A percentile compares a stretch with the other conserved stretches of the same genome.
Evolutionary conservation across 2,797 vertebrate species (phyloP).

Genomic region (Diplodus puntazzo): DNA sequence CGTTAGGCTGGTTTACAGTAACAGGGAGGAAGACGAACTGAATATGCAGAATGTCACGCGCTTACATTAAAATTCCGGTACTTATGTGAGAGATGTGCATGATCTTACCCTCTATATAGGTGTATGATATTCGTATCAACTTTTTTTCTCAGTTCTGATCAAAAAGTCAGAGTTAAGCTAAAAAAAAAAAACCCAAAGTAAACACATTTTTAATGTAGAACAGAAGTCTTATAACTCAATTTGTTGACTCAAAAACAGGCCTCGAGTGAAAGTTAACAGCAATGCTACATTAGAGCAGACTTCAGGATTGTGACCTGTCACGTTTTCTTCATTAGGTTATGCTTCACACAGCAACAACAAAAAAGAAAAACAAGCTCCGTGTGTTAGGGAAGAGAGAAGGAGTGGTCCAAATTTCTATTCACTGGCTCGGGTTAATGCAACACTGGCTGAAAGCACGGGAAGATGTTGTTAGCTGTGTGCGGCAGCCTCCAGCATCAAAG

Average conservation of each 20-base stretch:
- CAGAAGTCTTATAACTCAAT: neutral
- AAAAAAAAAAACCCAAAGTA: too few species aligned
- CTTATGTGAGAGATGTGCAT: neutral
- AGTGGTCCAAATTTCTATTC: conserved; percentile 56
- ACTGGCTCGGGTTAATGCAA: conserved; percentile 49
- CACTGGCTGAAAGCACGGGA: conserved; percentile 47
- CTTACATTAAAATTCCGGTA: neutral
- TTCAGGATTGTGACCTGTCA: conserved; percentile 16
- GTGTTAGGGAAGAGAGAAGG: conserved; percentile 41
- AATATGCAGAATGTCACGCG: conserved; percentile 16
- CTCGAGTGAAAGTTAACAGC: neutral
- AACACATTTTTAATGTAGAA: too few species aligned
- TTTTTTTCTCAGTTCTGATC: neutral
- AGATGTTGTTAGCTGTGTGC: conserved; percentile 40
- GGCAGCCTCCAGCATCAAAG: conserved; percentile 44
- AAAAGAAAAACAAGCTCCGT: conserved; percentile 33
- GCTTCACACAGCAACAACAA: conserved; percentile 7
- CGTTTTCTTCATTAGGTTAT: conserved; percentile 21
- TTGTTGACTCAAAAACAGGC: conserved; percentile 1
- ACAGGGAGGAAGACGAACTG: conserved; percentile 17
- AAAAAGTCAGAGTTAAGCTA: neutral
- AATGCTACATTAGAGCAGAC: conserved; percentile 7
- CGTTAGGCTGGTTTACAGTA: conserved; percentile 12
- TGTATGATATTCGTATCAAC: neutral
- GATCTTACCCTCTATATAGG: neutral